These are phyloP conservation scores for Narcine bancroftii DNA, from an alignment of 2,113 vertebrate species.

Conservation along the genomic window DNA sequence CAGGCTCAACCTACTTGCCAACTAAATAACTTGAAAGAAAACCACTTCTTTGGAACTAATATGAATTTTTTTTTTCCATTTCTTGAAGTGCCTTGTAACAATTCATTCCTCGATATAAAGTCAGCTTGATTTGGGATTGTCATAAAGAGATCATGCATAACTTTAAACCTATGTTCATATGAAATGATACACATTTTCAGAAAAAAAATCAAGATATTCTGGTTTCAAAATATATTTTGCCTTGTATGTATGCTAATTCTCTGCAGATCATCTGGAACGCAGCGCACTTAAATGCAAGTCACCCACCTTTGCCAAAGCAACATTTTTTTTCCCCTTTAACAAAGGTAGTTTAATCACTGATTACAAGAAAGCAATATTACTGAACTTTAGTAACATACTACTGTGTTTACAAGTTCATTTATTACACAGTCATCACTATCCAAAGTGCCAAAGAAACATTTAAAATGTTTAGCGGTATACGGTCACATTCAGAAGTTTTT, in stretches of 20 bases:
- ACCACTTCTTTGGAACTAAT: background rate
- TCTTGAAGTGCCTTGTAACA: background rate
- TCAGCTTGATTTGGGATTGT: background rate
- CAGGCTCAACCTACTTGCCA: background rate
- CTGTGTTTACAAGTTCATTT: too few relatives aligned
- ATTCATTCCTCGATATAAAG: background rate
- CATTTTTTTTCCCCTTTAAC: background rate
- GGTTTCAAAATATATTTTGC: background rate
- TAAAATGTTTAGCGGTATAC: background rate
- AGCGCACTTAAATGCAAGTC: background rate
- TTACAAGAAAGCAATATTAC: too few relatives aligned
- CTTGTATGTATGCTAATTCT: background rate
- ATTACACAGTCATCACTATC: too few relatives aligned
- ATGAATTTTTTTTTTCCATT: background rate
- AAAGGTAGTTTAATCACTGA: too few relatives aligned
- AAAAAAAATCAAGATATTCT: background rate
- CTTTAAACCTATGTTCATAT: background rate
- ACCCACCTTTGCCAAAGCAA: background rate
- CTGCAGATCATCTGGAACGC: background rate
- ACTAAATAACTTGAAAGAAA: background rate
- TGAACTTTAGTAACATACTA: too few relatives aligned
- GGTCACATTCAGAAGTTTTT: background rate
- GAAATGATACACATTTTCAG: background rate
- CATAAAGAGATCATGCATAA: background rate
- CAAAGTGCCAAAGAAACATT: background rate